phyloP scores from a whole-genome alignment of 2,888 invertebrate species.

The Quadriops clusia region DNA sequence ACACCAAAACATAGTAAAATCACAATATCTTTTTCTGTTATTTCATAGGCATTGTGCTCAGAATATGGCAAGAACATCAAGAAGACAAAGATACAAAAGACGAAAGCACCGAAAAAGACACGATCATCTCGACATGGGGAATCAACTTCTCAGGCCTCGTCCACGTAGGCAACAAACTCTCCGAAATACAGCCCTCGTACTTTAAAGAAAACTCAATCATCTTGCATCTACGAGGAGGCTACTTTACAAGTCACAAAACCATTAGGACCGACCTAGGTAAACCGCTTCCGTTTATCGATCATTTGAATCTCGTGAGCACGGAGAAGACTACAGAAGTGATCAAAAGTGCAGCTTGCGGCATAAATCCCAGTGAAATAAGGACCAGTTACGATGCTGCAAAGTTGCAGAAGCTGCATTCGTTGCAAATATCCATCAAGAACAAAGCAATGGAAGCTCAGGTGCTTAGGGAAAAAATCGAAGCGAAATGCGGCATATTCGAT shows the following conservation, averaged over 20 bases:
- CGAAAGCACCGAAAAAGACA: slow-evolving; percentile 38
- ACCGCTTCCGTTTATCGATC: slow-evolving; percentile 26
- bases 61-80: slow-evolving; percentile 35
- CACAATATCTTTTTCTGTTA: too few species aligned
- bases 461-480: slow-evolving; percentile 34
- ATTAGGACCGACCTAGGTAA: slow-evolving; percentile 29
- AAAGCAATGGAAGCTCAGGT: slow-evolving; percentile 49
- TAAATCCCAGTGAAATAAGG: slow-evolving; percentile 50
- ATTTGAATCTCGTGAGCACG: slow-evolving; percentile 28
- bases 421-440: slow-evolving; percentile 62
- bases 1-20: too few species aligned
- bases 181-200: slow-evolving; percentile 52
- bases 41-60: too few species aligned
- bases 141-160: slow-evolving; percentile 75
- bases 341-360: slow-evolving; percentile 38
- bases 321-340: slow-evolving; percentile 25
- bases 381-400: slow-evolving; percentile 62
- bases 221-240: slow-evolving; percentile 80
- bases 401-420: slow-evolving; percentile 54
- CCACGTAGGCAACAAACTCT: slow-evolving; percentile 57
- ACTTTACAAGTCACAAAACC: slow-evolving; percentile 53
- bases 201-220: slow-evolving; percentile 64
- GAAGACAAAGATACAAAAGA: slow-evolving; percentile 10
- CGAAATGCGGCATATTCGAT: slow-evolving; percentile 19
- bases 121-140: slow-evolving; percentile 67